phyloP scores from a whole-genome alignment of 2,797 vertebrate species.

The Coendou prehensilis region DNA sequence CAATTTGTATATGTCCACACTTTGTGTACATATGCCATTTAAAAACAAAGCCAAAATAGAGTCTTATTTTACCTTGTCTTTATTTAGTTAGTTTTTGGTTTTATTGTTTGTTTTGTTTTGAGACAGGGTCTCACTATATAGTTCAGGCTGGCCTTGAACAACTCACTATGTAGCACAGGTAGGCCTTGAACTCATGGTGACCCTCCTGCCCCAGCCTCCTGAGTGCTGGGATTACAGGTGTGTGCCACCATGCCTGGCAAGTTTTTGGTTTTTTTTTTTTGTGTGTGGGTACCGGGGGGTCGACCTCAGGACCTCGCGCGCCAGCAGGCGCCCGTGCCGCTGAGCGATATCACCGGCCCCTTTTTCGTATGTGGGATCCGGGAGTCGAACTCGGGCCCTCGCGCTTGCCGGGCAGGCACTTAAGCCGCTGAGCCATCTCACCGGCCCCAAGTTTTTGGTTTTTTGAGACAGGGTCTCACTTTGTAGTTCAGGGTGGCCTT shows the following conservation, averaged over 20 bases:
- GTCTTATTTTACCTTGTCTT: conserved; percentile 5
- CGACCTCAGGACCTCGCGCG: too few species aligned
- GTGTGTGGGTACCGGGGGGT: too few species aligned
- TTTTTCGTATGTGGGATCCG: too few species aligned
- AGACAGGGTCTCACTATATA: not conserved
- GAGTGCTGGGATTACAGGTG: not conserved
- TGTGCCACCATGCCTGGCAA: not conserved
- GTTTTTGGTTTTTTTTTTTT: not conserved
- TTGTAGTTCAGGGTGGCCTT: not conserved
- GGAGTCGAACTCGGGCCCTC: too few species aligned
- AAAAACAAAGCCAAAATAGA: not conserved
- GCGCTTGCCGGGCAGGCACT: too few species aligned
- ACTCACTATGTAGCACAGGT: not conserved
- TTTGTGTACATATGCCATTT: not conserved
- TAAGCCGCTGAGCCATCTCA: too few species aligned
- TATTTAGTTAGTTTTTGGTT: not conserved
- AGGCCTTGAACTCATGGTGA: not conserved
- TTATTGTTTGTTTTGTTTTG: not conserved
- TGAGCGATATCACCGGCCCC: too few species aligned
- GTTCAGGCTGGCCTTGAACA: not conserved
- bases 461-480: not conserved
- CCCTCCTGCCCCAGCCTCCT: not conserved
- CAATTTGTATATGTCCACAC: not conserved
- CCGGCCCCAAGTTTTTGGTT: not conserved
- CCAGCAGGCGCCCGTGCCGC: too few species aligned